Evolutionary conservation across 1,140 invertebrate genomes (phyloP).

Genomic region (Euura lappo): DNA sequence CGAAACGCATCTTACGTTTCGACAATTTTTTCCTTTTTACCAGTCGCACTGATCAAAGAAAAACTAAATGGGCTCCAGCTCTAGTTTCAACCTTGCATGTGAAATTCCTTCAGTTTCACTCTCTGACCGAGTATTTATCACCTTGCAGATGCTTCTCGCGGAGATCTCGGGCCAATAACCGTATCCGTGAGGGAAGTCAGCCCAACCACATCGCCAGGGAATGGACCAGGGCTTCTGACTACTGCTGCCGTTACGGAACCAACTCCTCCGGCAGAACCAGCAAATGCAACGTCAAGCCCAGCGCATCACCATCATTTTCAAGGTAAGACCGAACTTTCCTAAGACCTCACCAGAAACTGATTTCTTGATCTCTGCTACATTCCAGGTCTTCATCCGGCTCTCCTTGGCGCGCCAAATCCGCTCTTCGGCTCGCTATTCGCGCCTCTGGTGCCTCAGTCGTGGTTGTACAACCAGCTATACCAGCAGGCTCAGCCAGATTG

Average conservation of each 20-base stretch:
- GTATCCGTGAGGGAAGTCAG: constrained; percentile 53
- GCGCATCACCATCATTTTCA: constrained; percentile 55
- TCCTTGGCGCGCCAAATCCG: constrained; percentile 53
- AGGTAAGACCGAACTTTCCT: too few relatives aligned
- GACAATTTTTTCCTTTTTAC: too few relatives aligned
- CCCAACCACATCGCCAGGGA: constrained; percentile 49
- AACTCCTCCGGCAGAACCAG: constrained; percentile 48
- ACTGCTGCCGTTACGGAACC: constrained; percentile 49
- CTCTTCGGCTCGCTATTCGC: constrained; percentile 58
- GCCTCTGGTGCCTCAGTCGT: constrained; percentile 54
- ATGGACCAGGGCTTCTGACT: constrained; percentile 54
- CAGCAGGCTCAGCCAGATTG: constrained; percentile 56
- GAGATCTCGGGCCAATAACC: constrained; percentile 53
- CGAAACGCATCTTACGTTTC: too few relatives aligned
- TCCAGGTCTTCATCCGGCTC: constrained; percentile 49
- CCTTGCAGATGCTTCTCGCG: constrained; percentile 49
- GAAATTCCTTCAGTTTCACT: too few relatives aligned
- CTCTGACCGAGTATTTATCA: not conserved
- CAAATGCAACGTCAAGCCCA: constrained; percentile 46
- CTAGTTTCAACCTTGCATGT: too few relatives aligned
- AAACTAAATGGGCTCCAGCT: too few relatives aligned
- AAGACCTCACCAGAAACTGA: not conserved
- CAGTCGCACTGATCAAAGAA: too few relatives aligned
- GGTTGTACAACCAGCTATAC: constrained; percentile 56
- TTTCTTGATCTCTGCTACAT: not conserved